These are phyloP conservation scores for Dicrurus megarhynchus DNA, from an alignment of 2,113 vertebrate genomes.

Conservation along the genomic window DNA sequence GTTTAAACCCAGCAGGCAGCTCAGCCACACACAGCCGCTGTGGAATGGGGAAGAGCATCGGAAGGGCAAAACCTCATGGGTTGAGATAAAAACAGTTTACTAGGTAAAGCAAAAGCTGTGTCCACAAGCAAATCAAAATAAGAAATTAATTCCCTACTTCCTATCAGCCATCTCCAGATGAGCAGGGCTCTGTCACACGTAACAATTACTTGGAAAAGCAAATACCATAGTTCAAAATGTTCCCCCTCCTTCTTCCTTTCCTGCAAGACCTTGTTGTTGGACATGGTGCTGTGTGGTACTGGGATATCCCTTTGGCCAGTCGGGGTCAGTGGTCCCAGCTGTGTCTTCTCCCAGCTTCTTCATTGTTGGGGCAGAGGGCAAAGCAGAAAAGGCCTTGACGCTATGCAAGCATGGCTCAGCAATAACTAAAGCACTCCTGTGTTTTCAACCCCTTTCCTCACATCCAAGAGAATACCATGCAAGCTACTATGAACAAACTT, in stretches of 20 bases:
- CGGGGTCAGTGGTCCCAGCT: not conserved
- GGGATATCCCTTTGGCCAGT: not conserved
- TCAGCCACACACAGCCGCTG: not conserved
- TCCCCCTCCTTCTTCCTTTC: not conserved
- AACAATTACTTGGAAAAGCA: not conserved
- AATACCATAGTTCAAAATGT: accelerated
- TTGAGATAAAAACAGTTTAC: not conserved
- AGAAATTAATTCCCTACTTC: not conserved
- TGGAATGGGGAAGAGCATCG: accelerated
- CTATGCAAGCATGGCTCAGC: not conserved
- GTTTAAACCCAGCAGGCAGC: not conserved
- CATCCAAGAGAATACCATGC: not conserved
- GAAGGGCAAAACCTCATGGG: not conserved
- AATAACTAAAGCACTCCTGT: not conserved
- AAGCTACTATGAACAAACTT: not conserved
- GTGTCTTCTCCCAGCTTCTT: not conserved
- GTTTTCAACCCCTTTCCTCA: not conserved
- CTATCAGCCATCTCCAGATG: not conserved
- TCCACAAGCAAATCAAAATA: not conserved
- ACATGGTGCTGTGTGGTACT: too few relatives aligned
- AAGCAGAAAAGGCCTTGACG: not conserved
- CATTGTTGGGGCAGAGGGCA: accelerated
- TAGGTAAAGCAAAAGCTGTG: not conserved
- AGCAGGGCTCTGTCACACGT: not conserved
- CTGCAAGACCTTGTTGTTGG: not conserved